Percentiles rank a stretch among this genome's conserved stretches.
Conservation (phyloP, 2,797 vertebrate genomes). For the Thripadectes ignobilis region DNA sequence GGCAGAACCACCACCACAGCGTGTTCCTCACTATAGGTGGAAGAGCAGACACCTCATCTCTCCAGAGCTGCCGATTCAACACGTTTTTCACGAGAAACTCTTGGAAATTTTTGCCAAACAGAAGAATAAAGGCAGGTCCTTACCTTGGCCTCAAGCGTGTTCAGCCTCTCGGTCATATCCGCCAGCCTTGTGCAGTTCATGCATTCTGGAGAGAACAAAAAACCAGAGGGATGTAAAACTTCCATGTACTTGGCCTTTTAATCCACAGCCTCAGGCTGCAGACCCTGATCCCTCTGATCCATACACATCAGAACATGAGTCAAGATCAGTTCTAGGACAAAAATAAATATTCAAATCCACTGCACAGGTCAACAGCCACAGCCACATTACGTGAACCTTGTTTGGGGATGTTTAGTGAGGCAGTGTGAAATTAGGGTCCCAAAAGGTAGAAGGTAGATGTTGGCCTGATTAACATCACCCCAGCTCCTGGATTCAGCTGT, state of each 20-base stretch:
- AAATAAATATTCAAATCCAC: not conserved
- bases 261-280: not conserved
- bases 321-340: not conserved
- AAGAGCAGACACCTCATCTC: not conserved
- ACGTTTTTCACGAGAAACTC: not conserved
- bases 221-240: not conserved
- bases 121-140: not conserved
- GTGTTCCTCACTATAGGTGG: not conserved
- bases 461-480: not conserved
- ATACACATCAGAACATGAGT: not conserved
- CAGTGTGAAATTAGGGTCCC: not conserved
- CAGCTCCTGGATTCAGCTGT: not conserved
- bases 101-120: not conserved
- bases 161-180: conserved; percentile 77
- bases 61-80: not conserved
- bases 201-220: conserved; percentile 75
- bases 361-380: not conserved
- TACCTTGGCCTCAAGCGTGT: conserved; percentile 82
- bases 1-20: not conserved
- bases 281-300: not conserved
- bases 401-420: not conserved
- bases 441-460: not conserved
- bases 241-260: fast-evolving
- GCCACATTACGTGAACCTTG: fast-evolving
- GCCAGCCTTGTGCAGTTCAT: conserved; percentile 82